Percentiles rank a stretch among this genome's conserved stretches.
Conservation (phyloP, 2,888 invertebrate species). For the Thereva unica region DNA sequence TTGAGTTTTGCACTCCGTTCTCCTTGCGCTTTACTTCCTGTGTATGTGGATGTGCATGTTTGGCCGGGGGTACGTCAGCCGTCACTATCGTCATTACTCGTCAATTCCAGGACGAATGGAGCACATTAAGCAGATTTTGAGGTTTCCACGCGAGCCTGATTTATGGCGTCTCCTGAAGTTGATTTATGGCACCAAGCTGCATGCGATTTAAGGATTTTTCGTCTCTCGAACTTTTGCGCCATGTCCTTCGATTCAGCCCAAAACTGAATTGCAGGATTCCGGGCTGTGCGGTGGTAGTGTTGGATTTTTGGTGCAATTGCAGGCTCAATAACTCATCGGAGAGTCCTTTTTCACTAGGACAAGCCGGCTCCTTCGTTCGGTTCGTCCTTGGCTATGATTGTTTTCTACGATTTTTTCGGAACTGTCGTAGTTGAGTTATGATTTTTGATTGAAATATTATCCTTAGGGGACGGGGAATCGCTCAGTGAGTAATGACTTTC, state of each 20-base stretch:
- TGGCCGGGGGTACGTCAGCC: constrained; percentile 6
- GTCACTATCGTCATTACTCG: neutral
- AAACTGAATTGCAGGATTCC: constrained; percentile 22
- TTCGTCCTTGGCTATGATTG: constrained; percentile 36
- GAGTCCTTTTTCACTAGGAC: constrained; percentile 25
- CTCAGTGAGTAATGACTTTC: constrained; percentile 24
- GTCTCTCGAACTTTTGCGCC: constrained; percentile 24
- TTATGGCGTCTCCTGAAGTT: constrained; percentile 41
- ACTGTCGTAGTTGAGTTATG: constrained; percentile 41
- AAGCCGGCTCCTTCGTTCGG: neutral
- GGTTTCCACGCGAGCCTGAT: constrained; percentile 43
- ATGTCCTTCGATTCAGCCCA: constrained; percentile 20
- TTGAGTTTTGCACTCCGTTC: neutral
- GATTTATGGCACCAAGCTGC: constrained; percentile 42
- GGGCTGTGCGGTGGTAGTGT: constrained; percentile 8
- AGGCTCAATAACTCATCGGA: constrained; percentile 40
- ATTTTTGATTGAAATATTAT: constrained; percentile 43
- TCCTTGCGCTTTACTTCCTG: neutral
- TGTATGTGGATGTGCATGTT: neutral
- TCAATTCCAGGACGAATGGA: neutral
- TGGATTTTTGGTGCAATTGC: constrained; percentile 40
- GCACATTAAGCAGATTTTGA: constrained; percentile 40
- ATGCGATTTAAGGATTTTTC: constrained; percentile 40
- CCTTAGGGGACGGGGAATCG: constrained; percentile 4
- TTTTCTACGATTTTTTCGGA: constrained; percentile 37